phyloP scores from a whole-genome alignment of 2,888 invertebrate species.

The Steinernema carpocapsae region DNA sequence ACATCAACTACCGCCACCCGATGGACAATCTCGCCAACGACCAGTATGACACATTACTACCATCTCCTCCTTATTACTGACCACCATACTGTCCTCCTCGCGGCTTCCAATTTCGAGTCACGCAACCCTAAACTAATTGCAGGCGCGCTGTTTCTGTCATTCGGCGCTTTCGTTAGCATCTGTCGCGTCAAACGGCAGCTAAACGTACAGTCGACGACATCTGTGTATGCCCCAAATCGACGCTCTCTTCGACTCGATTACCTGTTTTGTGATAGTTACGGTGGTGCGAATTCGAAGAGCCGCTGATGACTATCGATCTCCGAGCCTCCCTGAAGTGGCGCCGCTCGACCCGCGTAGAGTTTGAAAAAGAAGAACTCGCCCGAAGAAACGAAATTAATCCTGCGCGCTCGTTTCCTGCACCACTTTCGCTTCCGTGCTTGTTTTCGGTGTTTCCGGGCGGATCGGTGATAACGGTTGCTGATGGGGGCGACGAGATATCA shows the following conservation, averaged over 20 bases:
- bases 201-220: slow-evolving; percentile 16
- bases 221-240: slow-evolving; percentile 14
- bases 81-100: slow-evolving; percentile 4
- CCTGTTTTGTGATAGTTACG: slow-evolving; percentile 29
- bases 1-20: slow-evolving; percentile 32
- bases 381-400: no score
- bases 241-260: slow-evolving; percentile 29
- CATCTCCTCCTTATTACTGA: neutral
- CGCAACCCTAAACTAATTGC: no score
- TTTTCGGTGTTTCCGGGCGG: no score
- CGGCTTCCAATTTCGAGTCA: no score
- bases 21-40: slow-evolving; percentile 6
- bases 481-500: no score
- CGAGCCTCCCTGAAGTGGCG: slow-evolving; percentile 2
- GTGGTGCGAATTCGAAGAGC: slow-evolving; percentile 27
- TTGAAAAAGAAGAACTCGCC: no score
- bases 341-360: neutral
- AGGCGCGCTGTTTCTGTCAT: slow-evolving; percentile 4
- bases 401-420: no score
- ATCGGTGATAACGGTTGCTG: no score
- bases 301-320: slow-evolving; percentile 31
- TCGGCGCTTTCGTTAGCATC: neutral
- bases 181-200: neutral
- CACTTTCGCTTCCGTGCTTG: no score
- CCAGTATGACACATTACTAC: slow-evolving; percentile 27